phyloP scores from a whole-genome alignment of 1,140 invertebrate genomes.

The Calosoma granatense region DNA sequence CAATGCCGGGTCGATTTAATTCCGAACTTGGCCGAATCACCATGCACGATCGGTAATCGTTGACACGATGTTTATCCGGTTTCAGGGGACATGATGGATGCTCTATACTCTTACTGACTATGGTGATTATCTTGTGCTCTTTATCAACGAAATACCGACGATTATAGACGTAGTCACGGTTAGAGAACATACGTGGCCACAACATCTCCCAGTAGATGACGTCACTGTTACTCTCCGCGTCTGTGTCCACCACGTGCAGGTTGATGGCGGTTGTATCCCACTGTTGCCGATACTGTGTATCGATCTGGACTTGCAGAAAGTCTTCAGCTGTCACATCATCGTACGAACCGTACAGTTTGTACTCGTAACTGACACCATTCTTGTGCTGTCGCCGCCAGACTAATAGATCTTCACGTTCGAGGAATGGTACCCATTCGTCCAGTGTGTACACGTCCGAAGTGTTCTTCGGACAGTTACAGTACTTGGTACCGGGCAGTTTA shows the following conservation, averaged over 20 bases:
- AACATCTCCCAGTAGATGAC: constrained; percentile 80
- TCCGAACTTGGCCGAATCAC: constrained; percentile 62
- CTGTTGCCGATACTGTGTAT: constrained; percentile 61
- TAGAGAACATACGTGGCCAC: constrained; percentile 76
- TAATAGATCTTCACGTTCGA: constrained; percentile 66
- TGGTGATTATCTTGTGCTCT: constrained; percentile 42
- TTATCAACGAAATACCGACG: constrained; percentile 54
- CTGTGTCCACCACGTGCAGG: constrained; percentile 52
- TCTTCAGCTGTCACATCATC: constrained; percentile 65
- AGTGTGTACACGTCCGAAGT: constrained; percentile 32
- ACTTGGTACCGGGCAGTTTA: constrained; percentile 38
- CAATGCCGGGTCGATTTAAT: constrained; percentile 51
- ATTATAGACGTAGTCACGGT: constrained; percentile 80
- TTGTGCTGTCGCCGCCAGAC: constrained; percentile 68
- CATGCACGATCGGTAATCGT: constrained; percentile 79
- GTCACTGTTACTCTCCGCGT: constrained; percentile 46
- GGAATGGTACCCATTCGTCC: constrained; percentile 64
- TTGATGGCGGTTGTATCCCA: constrained; percentile 74
- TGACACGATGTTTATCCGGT: constrained; percentile 52
- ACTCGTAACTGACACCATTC: constrained; percentile 57
- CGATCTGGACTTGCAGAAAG: constrained; percentile 72
- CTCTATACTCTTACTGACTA: constrained; percentile 49
- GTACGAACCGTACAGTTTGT: constrained; percentile 79
- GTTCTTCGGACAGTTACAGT: constrained; percentile 43
- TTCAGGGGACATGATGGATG: constrained; percentile 48